A percentile compares a stretch with the other conserved stretches of the same genome.
Evolutionary conservation across 2,797 vertebrate genomes (phyloP).

Genomic region (Telmatherina bonti): DNA sequence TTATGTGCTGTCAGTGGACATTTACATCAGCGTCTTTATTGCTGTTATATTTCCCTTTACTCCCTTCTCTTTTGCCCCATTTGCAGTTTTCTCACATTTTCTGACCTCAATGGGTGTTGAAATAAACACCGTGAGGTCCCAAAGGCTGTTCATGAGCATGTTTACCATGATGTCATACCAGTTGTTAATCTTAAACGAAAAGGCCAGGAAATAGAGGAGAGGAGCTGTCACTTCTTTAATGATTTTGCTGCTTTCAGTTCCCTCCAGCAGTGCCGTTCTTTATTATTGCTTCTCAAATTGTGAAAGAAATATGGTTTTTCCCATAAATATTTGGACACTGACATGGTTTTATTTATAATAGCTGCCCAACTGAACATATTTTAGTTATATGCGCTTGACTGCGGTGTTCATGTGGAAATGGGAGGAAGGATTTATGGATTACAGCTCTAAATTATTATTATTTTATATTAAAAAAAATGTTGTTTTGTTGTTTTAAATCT

Average conservation of each 20-base stretch:
- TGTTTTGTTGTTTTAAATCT: background rate
- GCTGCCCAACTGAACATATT: background rate
- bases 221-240: constrained; percentile 22
- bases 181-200: constrained; percentile 43
- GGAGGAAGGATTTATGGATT: background rate
- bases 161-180: constrained; percentile 65
- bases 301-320: constrained; percentile 13
- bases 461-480: no score
- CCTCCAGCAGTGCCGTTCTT: constrained; percentile 1
- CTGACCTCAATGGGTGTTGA: constrained; percentile 14
- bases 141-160: constrained; percentile 42
- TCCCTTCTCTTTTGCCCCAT: background rate
- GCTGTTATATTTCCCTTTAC: constrained; percentile 1
- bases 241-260: background rate
- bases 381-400: background rate
- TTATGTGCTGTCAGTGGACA: constrained; percentile 22
- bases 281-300: background rate
- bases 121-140: constrained; percentile 47
- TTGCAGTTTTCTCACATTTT: constrained; percentile 24
- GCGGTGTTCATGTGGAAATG: background rate
- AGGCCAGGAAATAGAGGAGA: constrained; percentile 22
- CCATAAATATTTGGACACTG: background rate
- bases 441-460: no score
- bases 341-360: background rate
- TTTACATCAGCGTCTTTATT: background rate